Conservation (phyloP, 2,888 invertebrate species). For the Falcaria lacertinaria region DNA sequence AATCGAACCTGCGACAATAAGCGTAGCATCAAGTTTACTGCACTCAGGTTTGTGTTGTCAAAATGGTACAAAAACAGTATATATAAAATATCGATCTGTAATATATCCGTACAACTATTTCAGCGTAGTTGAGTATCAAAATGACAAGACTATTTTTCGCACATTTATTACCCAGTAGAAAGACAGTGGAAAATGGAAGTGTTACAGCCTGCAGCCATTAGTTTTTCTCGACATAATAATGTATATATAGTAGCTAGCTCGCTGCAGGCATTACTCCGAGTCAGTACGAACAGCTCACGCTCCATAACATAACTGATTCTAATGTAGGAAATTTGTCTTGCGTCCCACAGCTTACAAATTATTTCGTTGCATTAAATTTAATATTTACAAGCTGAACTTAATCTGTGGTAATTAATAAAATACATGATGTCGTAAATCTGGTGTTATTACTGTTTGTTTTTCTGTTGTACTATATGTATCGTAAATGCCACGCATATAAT, state of each 20-base stretch:
- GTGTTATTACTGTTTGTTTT: not conserved
- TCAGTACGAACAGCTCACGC: constrained; percentile 39
- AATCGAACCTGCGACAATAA: too few species aligned
- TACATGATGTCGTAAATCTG: not conserved
- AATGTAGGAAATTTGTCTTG: constrained; percentile 40
- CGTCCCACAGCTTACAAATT: constrained; percentile 33
- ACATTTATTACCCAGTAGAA: too few species aligned
- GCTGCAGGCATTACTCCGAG: constrained; percentile 39
- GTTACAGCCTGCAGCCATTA: not conserved
- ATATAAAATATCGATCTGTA: too few species aligned
- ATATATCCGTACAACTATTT: too few species aligned
- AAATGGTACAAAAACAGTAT: too few species aligned
- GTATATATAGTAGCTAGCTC: constrained; percentile 42
- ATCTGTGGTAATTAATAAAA: constrained; percentile 29
- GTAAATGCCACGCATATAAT: too few species aligned
- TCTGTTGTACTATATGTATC: not conserved
- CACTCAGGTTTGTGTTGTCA: too few species aligned
- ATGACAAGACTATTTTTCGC: too few species aligned
- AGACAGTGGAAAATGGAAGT: too few species aligned
- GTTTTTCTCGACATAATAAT: constrained; percentile 21
- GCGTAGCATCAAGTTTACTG: too few species aligned
- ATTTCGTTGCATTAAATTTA: constrained; percentile 50
- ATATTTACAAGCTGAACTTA: constrained; percentile 39
- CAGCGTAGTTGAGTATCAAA: too few species aligned
- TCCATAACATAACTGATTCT: constrained; percentile 59